Base-by-base conservation (phyloP, 2,888 invertebrate species). In the Alloscopus bannaensis region DNA sequence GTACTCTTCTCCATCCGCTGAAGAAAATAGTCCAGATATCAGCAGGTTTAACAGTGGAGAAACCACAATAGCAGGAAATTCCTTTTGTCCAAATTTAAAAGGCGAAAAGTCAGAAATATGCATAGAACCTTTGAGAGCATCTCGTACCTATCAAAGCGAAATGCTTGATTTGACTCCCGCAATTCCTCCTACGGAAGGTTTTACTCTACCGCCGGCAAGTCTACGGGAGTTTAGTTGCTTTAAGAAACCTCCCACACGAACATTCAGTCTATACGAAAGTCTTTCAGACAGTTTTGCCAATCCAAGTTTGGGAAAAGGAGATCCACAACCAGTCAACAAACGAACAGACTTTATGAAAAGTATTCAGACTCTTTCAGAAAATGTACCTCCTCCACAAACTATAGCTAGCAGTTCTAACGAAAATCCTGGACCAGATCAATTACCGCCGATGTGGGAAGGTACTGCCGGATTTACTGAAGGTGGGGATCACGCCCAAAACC, bases 331-430 rank as follows among this genome's bases (percentile, higher is more conserved):
- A n/a, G 18, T 8, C 6, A 52, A 50, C n/a, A 79, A 66, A n/a
- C 79, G 64, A 0, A 18, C 26, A 4, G 50, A 77, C n/a, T 2
- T 62, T 1, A n/a, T 66, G 2, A 62, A 62, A 57, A 60, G 50
- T 47, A 22, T 79, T 13, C 65, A 66, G 24, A n/a, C 13, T 2
- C 24, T 71, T 13, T 57, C 79, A 1, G 80, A 80, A 40, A 80
- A 80, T 50, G 22, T 66, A n/a, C 64, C 73, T 11, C 72, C 72
- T 4, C 45, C 45, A 45, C n/a, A n/a, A n/a, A n/a, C n/a, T n/a
- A n/a, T n/a, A n/a, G n/a, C n/a, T n/a, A n/a, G n/a, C n/a, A n/a
- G n/a, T n/a, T n/a, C n/a, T n/a, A n/a, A n/a, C n/a, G n/a, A n/a
- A n/a, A n/a, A n/a, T n/a, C n/a, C n/a, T n/a, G n/a, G n/a, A n/a